Base-by-base conservation (phyloP, 2,113 vertebrate genomes). In the Procapra przewalskii region DNA sequence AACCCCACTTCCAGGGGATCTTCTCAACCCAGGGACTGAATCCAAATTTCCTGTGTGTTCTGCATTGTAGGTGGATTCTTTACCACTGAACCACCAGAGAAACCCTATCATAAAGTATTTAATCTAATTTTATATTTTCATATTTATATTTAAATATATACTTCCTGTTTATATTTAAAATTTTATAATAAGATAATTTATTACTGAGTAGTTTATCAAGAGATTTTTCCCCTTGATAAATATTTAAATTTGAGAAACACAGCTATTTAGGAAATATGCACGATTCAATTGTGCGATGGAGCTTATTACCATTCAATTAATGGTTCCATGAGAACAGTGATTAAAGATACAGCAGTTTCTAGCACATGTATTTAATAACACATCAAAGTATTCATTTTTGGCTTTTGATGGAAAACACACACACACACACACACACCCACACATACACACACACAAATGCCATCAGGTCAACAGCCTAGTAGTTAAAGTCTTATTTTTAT, bases 401-500 rank as follows among this genome's bases (percentile, higher is more conserved):
- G 36, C 19, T n/a, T 16, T 0, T 64, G 10, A 91, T 54, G 23
- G 7, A 45, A 1, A 5, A 1, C 3, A 54, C 48, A 52, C 0
- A 29, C 33, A 43, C 16, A 11, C 45, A 0, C 9, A 33, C 6
- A 31, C 0, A 29, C 33, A 43, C 16, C 8, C 45, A 0, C 9
- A 33, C 6, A 52, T 0, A 29, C 33, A 43, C 16, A 11, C 45
- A 0, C 7, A n/a, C 6, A 31, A 52, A 95, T 89, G 25, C 43
- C 36, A 45, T 16, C 23, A 40, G 25, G 36, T 81, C 36, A 84
- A 92, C 54, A 87, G 13, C 31, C 86, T 71, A 54, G n/a, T 87
- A 94, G 89, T 62, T 36, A 96, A 95, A 14, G 21, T 7, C 85
- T 96, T 57, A 40, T 84, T 88, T 83, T 92, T 88, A 80, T 81